phyloP scores from a whole-genome alignment of 1,140 invertebrate species.

The Diorhabda elongata region DNA sequence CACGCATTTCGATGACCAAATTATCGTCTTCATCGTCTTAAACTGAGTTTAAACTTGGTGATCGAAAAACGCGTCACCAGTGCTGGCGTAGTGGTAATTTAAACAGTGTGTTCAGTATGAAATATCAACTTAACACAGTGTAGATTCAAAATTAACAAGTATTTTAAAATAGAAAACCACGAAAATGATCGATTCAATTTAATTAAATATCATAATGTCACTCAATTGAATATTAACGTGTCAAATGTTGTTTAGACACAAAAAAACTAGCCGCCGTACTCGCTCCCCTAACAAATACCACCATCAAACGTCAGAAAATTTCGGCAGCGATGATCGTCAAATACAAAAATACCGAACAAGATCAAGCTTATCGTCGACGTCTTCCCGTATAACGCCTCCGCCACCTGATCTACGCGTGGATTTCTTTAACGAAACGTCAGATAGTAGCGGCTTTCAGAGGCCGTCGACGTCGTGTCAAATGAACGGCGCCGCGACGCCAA shows the following conservation, averaged over 20 bases:
- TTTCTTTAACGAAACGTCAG: slow-evolving; percentile 54
- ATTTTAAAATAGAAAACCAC: too few species aligned
- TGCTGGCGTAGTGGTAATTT: too few species aligned
- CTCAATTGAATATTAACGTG: too few species aligned
- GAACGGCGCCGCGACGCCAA: slow-evolving; percentile 24
- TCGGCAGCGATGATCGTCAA: slow-evolving; percentile 47
- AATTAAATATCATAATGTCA: too few species aligned
- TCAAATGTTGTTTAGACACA: slow-evolving; percentile 29
- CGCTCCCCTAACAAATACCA: slow-evolving; percentile 33
- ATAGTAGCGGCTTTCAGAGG: slow-evolving; percentile 19
- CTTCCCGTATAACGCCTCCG: slow-evolving; percentile 50
- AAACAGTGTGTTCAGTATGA: too few species aligned
- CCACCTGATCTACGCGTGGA: slow-evolving; percentile 57
- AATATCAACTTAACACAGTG: too few species aligned
- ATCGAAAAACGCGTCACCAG: too few species aligned
- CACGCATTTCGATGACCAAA: too few species aligned
- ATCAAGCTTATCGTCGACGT: slow-evolving; percentile 33
- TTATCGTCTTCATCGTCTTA: too few species aligned
- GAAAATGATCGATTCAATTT: too few species aligned
- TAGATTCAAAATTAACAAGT: too few species aligned
- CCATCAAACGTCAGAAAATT: slow-evolving; percentile 39
- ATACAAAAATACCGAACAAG: slow-evolving; percentile 40
- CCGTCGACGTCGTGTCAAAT: slow-evolving; percentile 12
- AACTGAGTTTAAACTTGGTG: too few species aligned
- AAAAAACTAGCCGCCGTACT: slow-evolving; percentile 37